Base-by-base conservation (phyloP, 2,113 vertebrate genomes). In the Oryzias celebensis region DNA sequence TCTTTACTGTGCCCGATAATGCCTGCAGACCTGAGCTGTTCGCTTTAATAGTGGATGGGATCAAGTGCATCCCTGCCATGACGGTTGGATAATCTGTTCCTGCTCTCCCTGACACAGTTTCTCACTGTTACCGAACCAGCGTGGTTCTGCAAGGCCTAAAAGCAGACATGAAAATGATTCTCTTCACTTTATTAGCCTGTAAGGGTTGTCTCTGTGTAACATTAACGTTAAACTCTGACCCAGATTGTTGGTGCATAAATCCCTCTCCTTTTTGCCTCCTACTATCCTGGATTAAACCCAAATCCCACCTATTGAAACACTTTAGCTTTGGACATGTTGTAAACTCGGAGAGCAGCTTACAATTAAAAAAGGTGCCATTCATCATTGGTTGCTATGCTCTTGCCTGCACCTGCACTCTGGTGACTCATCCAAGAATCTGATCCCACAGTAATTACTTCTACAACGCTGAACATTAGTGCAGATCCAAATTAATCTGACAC, bases 1-100 rank as follows among this genome's bases (percentile, higher is more conserved):
- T 70, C 63, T 54, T 73, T 65, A 82, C 71, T 53, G 58, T 64
- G 68, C 66, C 51, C 4, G 51, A 64, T 83, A 83, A 87, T 82
- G 53, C 81, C 69, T 24, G 52, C 49, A 59, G 64, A 62, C 59
- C 54, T 41, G 52, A 60, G 48, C 75, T 41, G 31, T 65, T 81
- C 44, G 68, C 53, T 61, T 55, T 24, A 61, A 5, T 56, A 66
- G 52, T 36, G 46, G 71, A 72, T n/a, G 46, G 65, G 58, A 72
- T 63, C 31, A 58, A 57, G 43, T 24, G 24, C 36, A 59, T 18
- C 7, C 13, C 56, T 63, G 50, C 48, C 18, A 22, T 64, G 52
- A 42, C 5, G 0, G 42, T 50, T 46, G 42, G 61, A 69, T 56
- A 59, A 80, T 63, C 60, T 23, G 51, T 56, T 78, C 18, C 26